These are phyloP conservation scores for Pogoniulus pusillus DNA, from an alignment of 2,797 vertebrate genomes.

Conservation along the genomic window DNA sequence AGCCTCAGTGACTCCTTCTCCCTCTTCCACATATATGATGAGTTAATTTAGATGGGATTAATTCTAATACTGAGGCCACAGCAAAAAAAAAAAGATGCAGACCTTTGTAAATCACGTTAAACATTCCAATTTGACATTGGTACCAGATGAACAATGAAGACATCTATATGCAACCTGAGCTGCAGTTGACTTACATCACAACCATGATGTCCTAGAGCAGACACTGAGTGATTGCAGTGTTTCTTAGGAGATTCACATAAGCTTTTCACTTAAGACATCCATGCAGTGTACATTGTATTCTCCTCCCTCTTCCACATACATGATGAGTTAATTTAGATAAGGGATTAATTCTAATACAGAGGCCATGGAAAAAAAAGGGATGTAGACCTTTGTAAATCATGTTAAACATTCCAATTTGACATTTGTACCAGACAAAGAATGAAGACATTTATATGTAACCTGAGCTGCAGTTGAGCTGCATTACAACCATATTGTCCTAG, in stretches of 20 bases:
- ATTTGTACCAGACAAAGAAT: background rate
- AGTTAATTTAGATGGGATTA: background rate
- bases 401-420: background rate
- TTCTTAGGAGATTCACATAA: background rate
- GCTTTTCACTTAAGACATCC: background rate
- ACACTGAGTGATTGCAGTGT: fast-evolving
- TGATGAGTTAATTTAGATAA: background rate
- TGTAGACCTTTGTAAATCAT: background rate
- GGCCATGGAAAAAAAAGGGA: background rate
- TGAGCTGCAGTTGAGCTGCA: fast-evolving
- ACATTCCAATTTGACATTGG: background rate
- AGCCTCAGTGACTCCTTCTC: background rate
- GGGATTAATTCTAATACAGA: background rate
- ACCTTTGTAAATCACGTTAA: background rate
- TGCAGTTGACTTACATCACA: fast-evolving
- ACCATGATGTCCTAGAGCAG: fast-evolving
- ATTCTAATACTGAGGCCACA: background rate
- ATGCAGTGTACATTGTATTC: no score
- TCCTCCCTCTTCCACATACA: fast-evolving
- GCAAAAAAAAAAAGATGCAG: background rate
- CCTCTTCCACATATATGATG: fast-evolving
- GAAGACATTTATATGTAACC: background rate
- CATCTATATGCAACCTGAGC: background rate
- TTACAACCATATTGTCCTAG: no score
- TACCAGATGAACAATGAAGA: background rate